These are phyloP conservation scores for Columba janthina DNA, from an alignment of 2,113 vertebrate genomes.

Conservation along the genomic window DNA sequence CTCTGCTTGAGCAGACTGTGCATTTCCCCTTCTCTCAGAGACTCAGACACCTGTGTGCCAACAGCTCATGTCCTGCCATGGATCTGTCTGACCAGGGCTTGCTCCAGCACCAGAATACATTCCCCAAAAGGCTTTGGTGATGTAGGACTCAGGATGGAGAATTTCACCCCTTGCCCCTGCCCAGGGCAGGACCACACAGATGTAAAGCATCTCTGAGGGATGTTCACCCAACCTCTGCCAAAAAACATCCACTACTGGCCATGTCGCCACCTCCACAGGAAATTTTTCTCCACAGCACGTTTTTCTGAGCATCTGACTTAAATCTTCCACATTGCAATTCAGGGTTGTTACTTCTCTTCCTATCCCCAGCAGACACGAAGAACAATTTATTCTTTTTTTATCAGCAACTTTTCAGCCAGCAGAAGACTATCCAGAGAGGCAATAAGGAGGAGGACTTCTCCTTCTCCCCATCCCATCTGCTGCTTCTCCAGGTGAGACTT, in stretches of 20 bases:
- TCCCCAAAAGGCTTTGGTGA: neutral
- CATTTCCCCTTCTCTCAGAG: neutral
- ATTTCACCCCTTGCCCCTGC: neutral
- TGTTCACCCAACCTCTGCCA: neutral
- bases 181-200: neutral
- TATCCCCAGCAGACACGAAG: neutral
- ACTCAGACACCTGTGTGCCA: neutral
- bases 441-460: neutral
- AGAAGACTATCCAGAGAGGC: neutral
- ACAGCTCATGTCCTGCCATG: fast-evolving
- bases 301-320: neutral
- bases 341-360: neutral
- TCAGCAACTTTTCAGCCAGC: neutral
- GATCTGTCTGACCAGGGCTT: neutral
- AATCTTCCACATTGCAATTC: neutral
- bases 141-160: neutral
- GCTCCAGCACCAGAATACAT: neutral
- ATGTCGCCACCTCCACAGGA: neutral
- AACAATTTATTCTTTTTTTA: neutral
- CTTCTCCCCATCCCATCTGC: neutral
- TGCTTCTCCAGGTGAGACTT: neutral
- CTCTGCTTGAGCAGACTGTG: fast-evolving
- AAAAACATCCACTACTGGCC: neutral
- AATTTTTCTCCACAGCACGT: neutral
- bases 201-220: neutral